Evolutionary conservation across 2,113 vertebrate species (phyloP).

Genomic region (Hippopotamus amphibius): DNA sequence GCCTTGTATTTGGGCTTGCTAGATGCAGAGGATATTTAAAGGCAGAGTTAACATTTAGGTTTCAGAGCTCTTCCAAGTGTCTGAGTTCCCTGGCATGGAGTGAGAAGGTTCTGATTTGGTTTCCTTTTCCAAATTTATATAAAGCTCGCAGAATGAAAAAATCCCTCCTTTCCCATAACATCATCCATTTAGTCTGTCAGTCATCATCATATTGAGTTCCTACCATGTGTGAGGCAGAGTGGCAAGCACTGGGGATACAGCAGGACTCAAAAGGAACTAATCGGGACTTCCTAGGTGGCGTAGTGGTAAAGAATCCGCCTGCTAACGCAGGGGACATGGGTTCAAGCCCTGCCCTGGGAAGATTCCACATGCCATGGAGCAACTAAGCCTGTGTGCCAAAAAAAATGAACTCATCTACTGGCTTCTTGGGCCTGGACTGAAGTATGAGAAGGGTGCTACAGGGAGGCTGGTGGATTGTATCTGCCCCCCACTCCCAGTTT

Average conservation of each 20-base stretch:
- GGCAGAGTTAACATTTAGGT: neutral
- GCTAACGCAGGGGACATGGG: too few species aligned
- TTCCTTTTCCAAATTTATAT: neutral
- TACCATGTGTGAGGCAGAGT: neutral
- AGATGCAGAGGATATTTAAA: neutral
- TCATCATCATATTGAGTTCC: neutral
- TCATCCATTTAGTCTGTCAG: neutral
- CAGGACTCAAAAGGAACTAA: neutral
- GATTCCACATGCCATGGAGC: too few species aligned
- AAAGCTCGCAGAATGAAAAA: slow-evolving; percentile 13
- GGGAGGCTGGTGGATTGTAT: neutral
- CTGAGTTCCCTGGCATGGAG: neutral
- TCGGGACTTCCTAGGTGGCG: too few species aligned
- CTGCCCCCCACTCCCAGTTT: neutral
- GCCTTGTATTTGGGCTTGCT: neutral
- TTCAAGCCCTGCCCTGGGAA: too few species aligned
- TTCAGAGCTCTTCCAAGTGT: neutral
- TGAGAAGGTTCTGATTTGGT: neutral
- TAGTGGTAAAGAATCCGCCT: too few species aligned
- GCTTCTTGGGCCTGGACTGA: neutral
- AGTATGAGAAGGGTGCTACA: neutral
- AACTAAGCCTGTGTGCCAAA: too few species aligned
- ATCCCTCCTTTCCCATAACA: neutral
- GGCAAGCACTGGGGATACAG: neutral
- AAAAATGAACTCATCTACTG: neutral